phyloP scores from a whole-genome alignment of 2,113 vertebrate species.

The Lethenteron camtschaticum region DNA sequence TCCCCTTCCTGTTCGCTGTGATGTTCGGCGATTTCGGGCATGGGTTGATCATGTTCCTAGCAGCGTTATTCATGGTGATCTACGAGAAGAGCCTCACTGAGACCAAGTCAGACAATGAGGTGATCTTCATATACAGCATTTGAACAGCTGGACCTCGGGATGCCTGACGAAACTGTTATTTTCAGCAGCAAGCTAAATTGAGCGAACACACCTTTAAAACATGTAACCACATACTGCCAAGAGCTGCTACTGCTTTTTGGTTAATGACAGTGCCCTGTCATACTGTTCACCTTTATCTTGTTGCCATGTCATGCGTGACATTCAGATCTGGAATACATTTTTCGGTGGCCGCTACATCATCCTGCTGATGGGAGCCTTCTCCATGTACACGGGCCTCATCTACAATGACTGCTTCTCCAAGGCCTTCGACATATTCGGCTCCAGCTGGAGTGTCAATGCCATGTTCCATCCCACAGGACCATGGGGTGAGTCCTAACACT shows the following conservation, averaged over 20 bases:
- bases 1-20: constrained; percentile 4
- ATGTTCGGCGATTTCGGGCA: background rate
- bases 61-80: background rate
- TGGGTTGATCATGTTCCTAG: background rate
- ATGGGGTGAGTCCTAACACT: constrained; percentile 37
- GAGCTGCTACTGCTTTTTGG: no score
- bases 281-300: constrained; percentile 2
- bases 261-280: background rate
- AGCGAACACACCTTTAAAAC: no score
- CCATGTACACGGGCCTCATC: constrained; percentile 77
- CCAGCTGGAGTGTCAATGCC: constrained; percentile 42
- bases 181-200: no score
- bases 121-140: background rate
- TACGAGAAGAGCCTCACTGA: background rate
- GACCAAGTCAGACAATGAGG: background rate
- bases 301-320: background rate
- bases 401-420: constrained; percentile 85
- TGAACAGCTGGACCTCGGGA: no score
- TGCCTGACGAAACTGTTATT: no score
- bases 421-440: constrained; percentile 38
- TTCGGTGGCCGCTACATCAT: constrained; percentile 77
- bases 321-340: constrained; percentile 70
- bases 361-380: constrained; percentile 82
- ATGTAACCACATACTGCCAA: no score
- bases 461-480: constrained; percentile 41